Evolutionary conservation across 2,888 invertebrate genomes (phyloP).

Genomic region (Nemotelus pantherinus): DNA sequence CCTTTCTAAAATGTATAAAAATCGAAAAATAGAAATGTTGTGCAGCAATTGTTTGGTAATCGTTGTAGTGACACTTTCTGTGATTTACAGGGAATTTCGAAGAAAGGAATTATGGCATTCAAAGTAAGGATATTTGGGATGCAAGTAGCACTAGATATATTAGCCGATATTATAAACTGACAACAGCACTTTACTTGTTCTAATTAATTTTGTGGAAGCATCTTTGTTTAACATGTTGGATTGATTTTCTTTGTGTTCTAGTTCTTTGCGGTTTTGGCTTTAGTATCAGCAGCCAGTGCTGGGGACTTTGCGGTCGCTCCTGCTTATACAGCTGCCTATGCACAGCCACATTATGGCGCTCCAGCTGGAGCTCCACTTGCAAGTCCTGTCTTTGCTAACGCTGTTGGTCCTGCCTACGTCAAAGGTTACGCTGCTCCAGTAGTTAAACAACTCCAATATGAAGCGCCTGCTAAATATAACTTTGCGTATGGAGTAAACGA

Average conservation of each 20-base stretch:
- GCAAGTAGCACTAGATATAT: no score
- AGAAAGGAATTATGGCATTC: constrained; percentile 35
- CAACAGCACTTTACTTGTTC: no score
- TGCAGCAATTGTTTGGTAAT: constrained; percentile 24
- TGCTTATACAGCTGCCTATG: constrained; percentile 33
- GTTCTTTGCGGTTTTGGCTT: constrained; percentile 23
- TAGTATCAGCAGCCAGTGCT: constrained; percentile 21
- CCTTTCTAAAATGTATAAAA: constrained; percentile 31
- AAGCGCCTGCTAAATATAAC: constrained; percentile 63
- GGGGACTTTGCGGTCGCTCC: constrained; percentile 37
- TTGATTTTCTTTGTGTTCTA: background rate
- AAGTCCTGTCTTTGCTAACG: background rate
- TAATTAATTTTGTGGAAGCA: no score
- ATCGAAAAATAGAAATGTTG: constrained; percentile 36
- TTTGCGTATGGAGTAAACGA: constrained; percentile 67
- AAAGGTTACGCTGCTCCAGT: constrained; percentile 17
- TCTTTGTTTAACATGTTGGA: background rate
- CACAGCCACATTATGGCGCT: constrained; percentile 13
- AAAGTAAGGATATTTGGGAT: constrained; percentile 20
- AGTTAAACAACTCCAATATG: constrained; percentile 43
- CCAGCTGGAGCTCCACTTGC: background rate
- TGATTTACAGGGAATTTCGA: background rate
- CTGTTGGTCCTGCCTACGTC: constrained; percentile 26
- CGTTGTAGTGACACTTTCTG: constrained; percentile 18
- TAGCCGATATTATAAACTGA: no score